Evolutionary conservation across 2,888 invertebrate genomes (phyloP), one percentile per base, ranked within the genome.

Genomic region (Dioctria rufipes): DNA sequence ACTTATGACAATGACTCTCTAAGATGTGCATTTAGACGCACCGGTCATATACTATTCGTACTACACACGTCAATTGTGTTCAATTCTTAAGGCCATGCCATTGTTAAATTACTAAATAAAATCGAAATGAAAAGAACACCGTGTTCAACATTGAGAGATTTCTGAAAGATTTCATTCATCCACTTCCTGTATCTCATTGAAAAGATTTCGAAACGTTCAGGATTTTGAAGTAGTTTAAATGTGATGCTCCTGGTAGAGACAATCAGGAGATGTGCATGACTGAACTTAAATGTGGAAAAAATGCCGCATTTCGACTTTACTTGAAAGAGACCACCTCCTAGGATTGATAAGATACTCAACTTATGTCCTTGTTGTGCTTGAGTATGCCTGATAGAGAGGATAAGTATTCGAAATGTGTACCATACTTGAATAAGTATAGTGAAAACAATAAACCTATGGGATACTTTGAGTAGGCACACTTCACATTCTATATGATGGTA

Each of bases 391-490:
- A 25, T 25, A 25, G 25, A 25, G 25, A 25, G 25, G 25, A 25
- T 25, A 25, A 25, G 25, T 25, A 25, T 25, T 25, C 25, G 25
- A 25, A 25, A 25, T 25, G 25, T 25, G 25, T 25, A 25, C 25
- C 0, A 25, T 25, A 25, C 46, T 67, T 67, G 67, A 67, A 49
- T 42, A 13, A 67, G n/a, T 25, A 43, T 37, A 67, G 25, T 25
- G 9, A 67, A 67, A 67, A 67, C 67, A 67, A 67, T 67, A 67
- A 67, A 67, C 25, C 67, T 43, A 49, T 67, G 9, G 67, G 67
- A 67, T 25, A 25, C 25, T 25, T 25, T 25, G 25, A 25, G 25
- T 25, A 25, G 25, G 25, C 25, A 25, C 25, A 25, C 25, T 25
- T 25, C 25, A 25, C 25, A 25, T 25, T 25, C 2, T 25, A 25